Evolutionary conservation across 2,797 vertebrate genomes (phyloP).

Genomic region (Petrocephalus sullivani): DNA sequence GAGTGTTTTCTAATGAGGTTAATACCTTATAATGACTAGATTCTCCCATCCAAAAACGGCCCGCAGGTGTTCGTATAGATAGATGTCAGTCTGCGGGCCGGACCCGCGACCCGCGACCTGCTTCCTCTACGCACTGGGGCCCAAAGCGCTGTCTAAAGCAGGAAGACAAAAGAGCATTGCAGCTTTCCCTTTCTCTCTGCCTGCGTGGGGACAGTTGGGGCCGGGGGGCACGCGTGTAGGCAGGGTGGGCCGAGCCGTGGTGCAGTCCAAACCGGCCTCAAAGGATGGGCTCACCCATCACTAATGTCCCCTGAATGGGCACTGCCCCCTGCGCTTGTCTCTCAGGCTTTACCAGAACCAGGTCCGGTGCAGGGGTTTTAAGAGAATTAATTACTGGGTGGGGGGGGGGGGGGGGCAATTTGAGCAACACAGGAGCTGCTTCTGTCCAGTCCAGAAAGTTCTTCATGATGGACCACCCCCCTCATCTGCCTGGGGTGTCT

Average conservation of each 20-base stretch:
- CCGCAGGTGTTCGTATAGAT: constrained; percentile 72
- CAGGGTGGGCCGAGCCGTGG: constrained; percentile 9
- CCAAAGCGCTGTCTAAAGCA: neutral
- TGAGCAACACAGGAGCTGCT: neutral
- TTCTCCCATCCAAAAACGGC: constrained; percentile 73
- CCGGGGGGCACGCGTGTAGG: neutral
- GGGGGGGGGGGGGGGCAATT: neutral
- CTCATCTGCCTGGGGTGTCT: neutral
- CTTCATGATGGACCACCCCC: neutral
- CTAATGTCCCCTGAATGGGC: constrained; percentile 45
- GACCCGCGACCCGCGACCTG: constrained; percentile 44
- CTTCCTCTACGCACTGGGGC: neutral
- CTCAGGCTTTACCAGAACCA: constrained; percentile 38
- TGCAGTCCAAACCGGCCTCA: constrained; percentile 22
- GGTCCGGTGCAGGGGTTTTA: neutral
- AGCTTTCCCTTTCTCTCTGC: neutral
- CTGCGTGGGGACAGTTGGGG: neutral
- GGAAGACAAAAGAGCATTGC: constrained; percentile 9
- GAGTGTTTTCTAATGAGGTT: constrained; percentile 84
- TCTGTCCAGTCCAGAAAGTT: constrained; percentile 21
- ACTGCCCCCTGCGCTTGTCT: constrained; percentile 35
- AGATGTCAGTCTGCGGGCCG: constrained; percentile 62
- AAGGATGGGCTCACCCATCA: constrained; percentile 48
- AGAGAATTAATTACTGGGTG: constrained; percentile 31
- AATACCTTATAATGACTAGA: constrained; percentile 80